A percentile compares a stretch with the other conserved stretches of the same genome.
Evolutionary conservation across 2,113 vertebrate genomes (phyloP).

Genomic region (Andinoacara biseriatus): DNA sequence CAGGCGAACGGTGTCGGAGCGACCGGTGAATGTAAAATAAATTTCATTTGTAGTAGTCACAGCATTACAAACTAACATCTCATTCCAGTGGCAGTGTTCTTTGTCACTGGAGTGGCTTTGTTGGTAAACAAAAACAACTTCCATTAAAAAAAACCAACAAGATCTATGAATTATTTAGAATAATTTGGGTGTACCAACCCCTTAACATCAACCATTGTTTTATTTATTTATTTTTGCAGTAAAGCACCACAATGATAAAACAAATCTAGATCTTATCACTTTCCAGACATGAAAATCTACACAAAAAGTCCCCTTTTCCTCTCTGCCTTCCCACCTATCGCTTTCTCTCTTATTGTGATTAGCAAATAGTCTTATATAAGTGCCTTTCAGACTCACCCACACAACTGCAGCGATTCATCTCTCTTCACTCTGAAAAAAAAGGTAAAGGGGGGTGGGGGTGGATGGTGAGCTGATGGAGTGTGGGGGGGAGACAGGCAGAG

Average conservation of each 20-base stretch:
- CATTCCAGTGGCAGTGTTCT: neutral
- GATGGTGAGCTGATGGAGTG: constrained; percentile 37
- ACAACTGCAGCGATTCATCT: constrained; percentile 58
- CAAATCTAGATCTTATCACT: neutral
- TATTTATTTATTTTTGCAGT: neutral
- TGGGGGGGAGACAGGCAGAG: neutral
- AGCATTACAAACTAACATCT: neutral
- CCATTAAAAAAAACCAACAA: neutral
- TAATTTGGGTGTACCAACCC: neutral
- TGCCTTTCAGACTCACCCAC: constrained; percentile 60
- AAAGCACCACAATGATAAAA: too few species aligned
- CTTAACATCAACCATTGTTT: neutral
- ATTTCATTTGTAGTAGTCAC: neutral
- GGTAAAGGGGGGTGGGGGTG: constrained; percentile 9
- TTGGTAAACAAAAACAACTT: neutral
- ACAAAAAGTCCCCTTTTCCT: neutral
- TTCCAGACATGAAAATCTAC: neutral
- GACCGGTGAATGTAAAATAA: neutral
- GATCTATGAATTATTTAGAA: neutral
- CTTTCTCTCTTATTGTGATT: constrained; percentile 45
- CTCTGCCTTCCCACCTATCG: neutral
- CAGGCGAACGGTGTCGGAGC: neutral
- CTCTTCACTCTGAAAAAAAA: constrained; percentile 22
- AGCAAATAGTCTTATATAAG: constrained; percentile 60
- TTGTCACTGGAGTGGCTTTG: neutral